These are phyloP conservation scores for Colletes gigas DNA, from an alignment of 1,140 invertebrate genomes.

Conservation along the genomic window DNA sequence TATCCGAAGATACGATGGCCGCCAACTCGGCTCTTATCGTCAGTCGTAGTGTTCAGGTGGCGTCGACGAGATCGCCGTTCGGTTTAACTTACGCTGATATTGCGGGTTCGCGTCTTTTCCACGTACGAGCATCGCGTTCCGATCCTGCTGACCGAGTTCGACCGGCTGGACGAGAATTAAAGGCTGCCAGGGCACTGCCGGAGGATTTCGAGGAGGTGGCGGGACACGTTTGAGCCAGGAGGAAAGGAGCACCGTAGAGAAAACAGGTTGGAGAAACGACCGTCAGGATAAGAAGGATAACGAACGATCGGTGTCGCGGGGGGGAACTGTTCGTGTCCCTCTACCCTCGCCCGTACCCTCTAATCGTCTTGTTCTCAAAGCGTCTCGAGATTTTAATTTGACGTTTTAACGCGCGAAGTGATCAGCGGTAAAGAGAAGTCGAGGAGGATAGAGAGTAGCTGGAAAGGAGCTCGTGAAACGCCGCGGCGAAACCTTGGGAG, in stretches of 20 bases:
- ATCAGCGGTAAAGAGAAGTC: conserved; percentile 44
- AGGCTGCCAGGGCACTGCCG: conserved; percentile 2
- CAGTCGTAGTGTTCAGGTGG: conserved; percentile 67
- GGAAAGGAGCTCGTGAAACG: conserved; percentile 41
- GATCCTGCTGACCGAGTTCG: conserved; percentile 1
- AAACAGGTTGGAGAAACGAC: conserved; percentile 19
- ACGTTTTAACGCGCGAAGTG: conserved; percentile 64
- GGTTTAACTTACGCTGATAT: conserved; percentile 42
- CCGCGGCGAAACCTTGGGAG: background rate
- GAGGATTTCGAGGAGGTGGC: conserved; percentile 24
- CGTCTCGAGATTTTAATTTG: conserved; percentile 70
- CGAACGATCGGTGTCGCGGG: conserved; percentile 42
- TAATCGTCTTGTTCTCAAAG: conserved; percentile 51
- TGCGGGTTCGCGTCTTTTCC: conserved; percentile 22
- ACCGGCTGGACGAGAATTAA: conserved; percentile 14
- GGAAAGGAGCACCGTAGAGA: background rate
- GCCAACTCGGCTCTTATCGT: conserved; percentile 46
- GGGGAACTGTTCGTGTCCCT: background rate
- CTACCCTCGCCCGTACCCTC: background rate
- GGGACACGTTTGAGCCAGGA: background rate
- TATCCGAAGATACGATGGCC: conserved; percentile 68
- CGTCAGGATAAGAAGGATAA: background rate
- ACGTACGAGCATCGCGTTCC: background rate
- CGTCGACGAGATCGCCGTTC: conserved; percentile 55
- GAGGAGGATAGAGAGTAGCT: conserved; percentile 29